A percentile compares a stretch with the other conserved stretches of the same genome.
Conservation (phyloP, 2,113 vertebrate species). For the Brachirus orientalis region DNA sequence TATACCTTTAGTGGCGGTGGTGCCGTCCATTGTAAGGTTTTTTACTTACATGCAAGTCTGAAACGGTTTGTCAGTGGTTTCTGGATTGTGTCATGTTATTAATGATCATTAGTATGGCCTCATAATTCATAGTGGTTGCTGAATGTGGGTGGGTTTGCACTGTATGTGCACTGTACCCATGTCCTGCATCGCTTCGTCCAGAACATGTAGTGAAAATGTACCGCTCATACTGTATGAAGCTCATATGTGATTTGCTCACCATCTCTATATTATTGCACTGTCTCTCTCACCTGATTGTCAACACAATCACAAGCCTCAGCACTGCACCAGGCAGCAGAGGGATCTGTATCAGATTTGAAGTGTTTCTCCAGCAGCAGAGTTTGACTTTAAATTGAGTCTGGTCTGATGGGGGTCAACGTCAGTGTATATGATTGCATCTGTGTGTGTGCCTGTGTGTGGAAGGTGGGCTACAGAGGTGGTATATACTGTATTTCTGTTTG, state of each 20-base stretch:
- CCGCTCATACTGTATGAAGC: constrained; percentile 11
- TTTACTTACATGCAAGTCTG: too few relatives aligned
- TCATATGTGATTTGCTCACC: constrained; percentile 13
- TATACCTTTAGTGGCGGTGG: too few relatives aligned
- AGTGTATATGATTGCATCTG: constrained; percentile 22
- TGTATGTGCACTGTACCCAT: constrained; percentile 27
- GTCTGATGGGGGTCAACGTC: constrained; percentile 14
- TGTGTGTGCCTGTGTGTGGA: constrained; percentile 10
- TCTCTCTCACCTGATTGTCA: constrained; percentile 29
- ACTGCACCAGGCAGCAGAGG: constrained; percentile 10
- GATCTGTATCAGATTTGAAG: constrained; percentile 25
- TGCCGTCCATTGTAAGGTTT: too few relatives aligned
- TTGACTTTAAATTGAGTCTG: constrained; percentile 54
- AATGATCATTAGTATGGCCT: neutral
- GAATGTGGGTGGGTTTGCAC: constrained; percentile 15
- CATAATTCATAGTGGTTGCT: too few relatives aligned
- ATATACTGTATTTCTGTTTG: constrained; percentile 30
- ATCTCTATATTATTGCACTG: constrained; percentile 10
- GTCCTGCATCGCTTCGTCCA: constrained; percentile 31
- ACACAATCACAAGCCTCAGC: constrained; percentile 7
- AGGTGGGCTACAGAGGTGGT: constrained; percentile 10
- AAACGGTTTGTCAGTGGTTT: too few relatives aligned
- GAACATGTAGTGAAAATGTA: constrained; percentile 12
- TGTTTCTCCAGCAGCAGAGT: constrained; percentile 29
- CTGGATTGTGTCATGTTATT: too few relatives aligned